Conservation (phyloP, 2,113 vertebrate species). For the Cynopterus brachyotis region DNA sequence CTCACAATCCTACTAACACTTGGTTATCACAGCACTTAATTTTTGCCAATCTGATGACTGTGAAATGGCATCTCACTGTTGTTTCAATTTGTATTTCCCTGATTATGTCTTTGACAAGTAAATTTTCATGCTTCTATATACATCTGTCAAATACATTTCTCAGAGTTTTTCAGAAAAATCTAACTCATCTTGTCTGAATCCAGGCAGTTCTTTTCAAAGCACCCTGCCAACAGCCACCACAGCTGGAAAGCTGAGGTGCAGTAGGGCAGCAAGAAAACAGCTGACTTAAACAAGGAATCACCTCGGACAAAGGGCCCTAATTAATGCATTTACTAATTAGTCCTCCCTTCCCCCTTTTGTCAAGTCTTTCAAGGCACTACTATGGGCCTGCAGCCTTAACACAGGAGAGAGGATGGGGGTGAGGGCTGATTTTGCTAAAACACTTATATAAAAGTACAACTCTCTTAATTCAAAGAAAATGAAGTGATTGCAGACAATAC, state of each 20-base stretch:
- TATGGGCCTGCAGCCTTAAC: neutral
- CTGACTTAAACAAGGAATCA: conserved; percentile 55
- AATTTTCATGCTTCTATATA: conserved; percentile 26
- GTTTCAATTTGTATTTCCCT: conserved; percentile 38
- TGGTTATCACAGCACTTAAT: conserved; percentile 24
- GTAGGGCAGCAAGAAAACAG: conserved; percentile 38
- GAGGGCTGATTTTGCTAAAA: neutral
- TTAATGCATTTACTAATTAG: conserved; percentile 72
- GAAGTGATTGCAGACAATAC: neutral
- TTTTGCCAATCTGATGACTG: neutral
- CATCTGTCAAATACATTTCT: neutral
- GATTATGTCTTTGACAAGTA: conserved; percentile 27
- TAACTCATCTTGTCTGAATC: neutral
- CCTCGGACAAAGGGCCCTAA: conserved; percentile 66
- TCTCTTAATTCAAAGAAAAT: conserved; percentile 26
- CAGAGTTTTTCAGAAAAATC: conserved; percentile 41
- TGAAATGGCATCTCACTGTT: conserved; percentile 25
- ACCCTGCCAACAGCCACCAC: neutral
- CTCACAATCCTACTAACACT: conserved; percentile 2
- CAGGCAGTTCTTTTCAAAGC: neutral
- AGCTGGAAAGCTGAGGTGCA: conserved; percentile 17
- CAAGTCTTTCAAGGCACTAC: conserved; percentile 58
- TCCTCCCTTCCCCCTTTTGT: conserved; percentile 54
- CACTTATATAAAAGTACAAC: conserved; percentile 23
- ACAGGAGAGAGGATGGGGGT: neutral